Percentiles rank a stretch among this genome's conserved stretches.
These are phyloP conservation scores for Suncus etruscus DNA, from an alignment of 2,113 vertebrate genomes.

Conservation along the genomic window DNA sequence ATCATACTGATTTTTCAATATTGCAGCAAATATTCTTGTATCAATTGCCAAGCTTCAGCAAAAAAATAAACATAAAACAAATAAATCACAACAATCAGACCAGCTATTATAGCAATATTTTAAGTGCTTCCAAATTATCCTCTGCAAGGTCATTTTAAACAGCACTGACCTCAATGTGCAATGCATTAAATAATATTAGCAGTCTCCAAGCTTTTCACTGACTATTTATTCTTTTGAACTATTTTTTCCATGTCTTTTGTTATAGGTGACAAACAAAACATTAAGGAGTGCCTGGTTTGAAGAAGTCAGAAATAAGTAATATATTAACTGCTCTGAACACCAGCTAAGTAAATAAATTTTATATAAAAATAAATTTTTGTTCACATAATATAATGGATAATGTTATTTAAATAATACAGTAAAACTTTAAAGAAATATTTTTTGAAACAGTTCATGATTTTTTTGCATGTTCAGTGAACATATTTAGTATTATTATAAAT, in stretches of 20 bases:
- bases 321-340: not conserved
- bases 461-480: not conserved
- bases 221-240: conserved; percentile 54
- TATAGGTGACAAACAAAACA: conserved; percentile 47
- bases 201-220: not conserved
- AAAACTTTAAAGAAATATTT: not conserved
- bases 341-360: not conserved
- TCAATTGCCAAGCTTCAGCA: conserved; percentile 51
- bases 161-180: conserved; percentile 22
- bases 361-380: not conserved
- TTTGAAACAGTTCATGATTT: not conserved
- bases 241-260: conserved; percentile 45
- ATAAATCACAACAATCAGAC: not conserved
- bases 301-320: conserved; percentile 16
- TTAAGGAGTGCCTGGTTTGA: conserved; percentile 16
- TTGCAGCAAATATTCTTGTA: conserved; percentile 49
- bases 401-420: not conserved
- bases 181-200: not conserved
- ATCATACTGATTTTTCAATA: conserved; percentile 76
- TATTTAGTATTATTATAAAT: not conserved
- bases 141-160: conserved; percentile 61
- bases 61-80: conserved; percentile 52
- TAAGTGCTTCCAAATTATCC: conserved; percentile 52
- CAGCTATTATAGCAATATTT: conserved; percentile 63
- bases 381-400: conserved; percentile 5